Percentiles rank a stretch among this genome's conserved stretches.
These are phyloP conservation scores for Macquaria ambigua DNA, from an alignment of 2,113 vertebrate species.

Conservation along the genomic window DNA sequence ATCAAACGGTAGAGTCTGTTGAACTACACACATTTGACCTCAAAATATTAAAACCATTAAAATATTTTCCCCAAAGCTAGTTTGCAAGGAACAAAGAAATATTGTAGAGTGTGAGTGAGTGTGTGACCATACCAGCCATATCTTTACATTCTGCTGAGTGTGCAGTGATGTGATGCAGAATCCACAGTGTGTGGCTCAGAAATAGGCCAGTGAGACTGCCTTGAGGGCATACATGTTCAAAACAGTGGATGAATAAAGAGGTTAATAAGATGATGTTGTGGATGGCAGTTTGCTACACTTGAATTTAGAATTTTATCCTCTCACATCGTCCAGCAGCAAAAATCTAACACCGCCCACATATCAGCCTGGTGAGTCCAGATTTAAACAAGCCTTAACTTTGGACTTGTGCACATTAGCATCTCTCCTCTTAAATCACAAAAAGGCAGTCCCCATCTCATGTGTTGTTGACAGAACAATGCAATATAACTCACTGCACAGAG, in stretches of 20 bases:
- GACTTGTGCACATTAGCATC: neutral
- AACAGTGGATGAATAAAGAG: neutral
- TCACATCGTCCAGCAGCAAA: neutral
- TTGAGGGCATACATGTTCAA: neutral
- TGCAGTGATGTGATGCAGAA: slow-evolving; percentile 1
- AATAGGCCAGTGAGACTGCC: neutral
- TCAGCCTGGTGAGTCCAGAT: neutral
- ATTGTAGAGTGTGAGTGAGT: neutral
- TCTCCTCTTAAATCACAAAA: neutral
- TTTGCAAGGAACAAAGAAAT: neutral
- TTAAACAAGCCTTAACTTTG: neutral
- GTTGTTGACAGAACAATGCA: neutral
- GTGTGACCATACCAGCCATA: neutral
- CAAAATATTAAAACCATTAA: neutral
- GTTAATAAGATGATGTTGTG: neutral
- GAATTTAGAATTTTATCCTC: neutral
- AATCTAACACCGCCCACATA: neutral
- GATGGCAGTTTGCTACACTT: neutral
- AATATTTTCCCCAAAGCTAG: neutral
- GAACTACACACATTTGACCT: neutral
- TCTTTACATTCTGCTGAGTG: neutral
- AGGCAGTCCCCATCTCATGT: neutral
- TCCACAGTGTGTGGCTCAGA: neutral
- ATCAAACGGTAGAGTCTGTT: neutral
- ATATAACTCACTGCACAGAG: neutral